Percentiles rank a stretch among this genome's conserved stretches.
These are phyloP conservation scores for Takifugu flavidus DNA, from an alignment of 2,113 vertebrate species.

Conservation along the genomic window DNA sequence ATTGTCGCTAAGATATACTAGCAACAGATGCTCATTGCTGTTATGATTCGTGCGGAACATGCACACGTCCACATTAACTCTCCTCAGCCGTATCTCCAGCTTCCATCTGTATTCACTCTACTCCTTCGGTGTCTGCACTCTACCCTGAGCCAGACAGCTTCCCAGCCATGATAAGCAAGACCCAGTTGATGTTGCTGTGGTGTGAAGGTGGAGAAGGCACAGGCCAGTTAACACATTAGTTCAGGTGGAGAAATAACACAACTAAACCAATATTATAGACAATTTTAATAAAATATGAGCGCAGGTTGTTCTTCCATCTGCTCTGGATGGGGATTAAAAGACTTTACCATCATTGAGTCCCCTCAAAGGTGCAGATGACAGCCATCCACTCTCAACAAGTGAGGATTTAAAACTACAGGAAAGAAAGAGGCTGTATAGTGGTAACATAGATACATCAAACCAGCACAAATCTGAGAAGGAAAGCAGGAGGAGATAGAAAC, in stretches of 20 bases:
- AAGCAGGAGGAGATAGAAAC: conserved; percentile 24
- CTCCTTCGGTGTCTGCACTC: conserved; percentile 14
- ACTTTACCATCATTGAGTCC: background rate
- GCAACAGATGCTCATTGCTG: background rate
- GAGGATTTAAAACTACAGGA: background rate
- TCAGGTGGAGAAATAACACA: conserved; percentile 31
- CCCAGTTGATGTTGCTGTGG: conserved; percentile 43
- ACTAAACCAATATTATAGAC: conserved; percentile 21
- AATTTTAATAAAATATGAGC: no score
- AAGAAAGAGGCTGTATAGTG: conserved; percentile 15
- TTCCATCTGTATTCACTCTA: conserved; percentile 35
- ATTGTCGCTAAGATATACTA: background rate
- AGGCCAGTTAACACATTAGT: conserved; percentile 31
- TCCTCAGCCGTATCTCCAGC: background rate
- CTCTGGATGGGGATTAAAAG: background rate
- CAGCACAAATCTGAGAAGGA: conserved; percentile 12
- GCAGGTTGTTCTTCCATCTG: no score
- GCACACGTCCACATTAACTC: conserved; percentile 1
- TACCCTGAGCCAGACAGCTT: conserved; percentile 27
- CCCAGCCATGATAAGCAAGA: conserved; percentile 39
- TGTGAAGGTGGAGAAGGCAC: conserved; percentile 26
- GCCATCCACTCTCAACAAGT: conserved; percentile 17
- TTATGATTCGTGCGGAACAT: conserved; percentile 10
- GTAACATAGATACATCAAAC: conserved; percentile 22
- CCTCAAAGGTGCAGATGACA: conserved; percentile 23